Base-by-base conservation (phyloP, 2,797 vertebrate genomes). In the Melanotaenia parkinsoni region DNA sequence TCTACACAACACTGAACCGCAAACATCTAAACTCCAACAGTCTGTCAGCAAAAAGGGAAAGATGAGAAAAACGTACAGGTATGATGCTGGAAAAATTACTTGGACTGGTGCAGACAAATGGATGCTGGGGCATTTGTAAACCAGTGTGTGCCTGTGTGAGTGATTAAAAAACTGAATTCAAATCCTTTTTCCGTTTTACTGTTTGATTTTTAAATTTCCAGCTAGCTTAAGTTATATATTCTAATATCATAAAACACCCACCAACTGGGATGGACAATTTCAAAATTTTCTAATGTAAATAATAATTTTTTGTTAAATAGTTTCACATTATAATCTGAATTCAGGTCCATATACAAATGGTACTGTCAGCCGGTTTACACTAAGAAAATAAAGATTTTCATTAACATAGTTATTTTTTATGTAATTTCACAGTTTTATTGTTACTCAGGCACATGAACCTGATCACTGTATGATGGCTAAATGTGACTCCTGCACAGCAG, bases 11-110 rank as follows among this genome's bases (percentile, higher is more conserved):
- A 86, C 35, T 66, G 58, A 74, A 71, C 43, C 61, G 60, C 38
- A 64, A 75, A 79, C 37, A 74, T 74, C 73, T 85, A 71, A 72
- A 68, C 81, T 75, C 71, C 81, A 75, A 73, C 67, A 72, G 63
- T 61, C 60, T 73, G 75, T 65, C 63, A 76, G 74, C 12, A 53
- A 37, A 33, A 22, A 74, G 13, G 26, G 26, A 47, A 9, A 13
- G 57, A 65, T 0, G 16, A 50, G 11, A 65, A 60, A 43, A 57
- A 20, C 35, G 28, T 14, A 54, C 20, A 57, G 50, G 51, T 8
- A 22, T 45, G 4, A 61, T 32, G 13, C 33, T 56, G 38, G 12
- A 51, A 40, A 61, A 58, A 5, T 7, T 11, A 6, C 5, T 26
- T 3, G 16, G 0, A 43, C 22, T 28, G 47, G 24, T 33, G 45